A percentile compares a stretch with the other conserved stretches of the same genome.
Conservation (phyloP, 2,797 vertebrate species). For the Siniperca scherzeri region DNA sequence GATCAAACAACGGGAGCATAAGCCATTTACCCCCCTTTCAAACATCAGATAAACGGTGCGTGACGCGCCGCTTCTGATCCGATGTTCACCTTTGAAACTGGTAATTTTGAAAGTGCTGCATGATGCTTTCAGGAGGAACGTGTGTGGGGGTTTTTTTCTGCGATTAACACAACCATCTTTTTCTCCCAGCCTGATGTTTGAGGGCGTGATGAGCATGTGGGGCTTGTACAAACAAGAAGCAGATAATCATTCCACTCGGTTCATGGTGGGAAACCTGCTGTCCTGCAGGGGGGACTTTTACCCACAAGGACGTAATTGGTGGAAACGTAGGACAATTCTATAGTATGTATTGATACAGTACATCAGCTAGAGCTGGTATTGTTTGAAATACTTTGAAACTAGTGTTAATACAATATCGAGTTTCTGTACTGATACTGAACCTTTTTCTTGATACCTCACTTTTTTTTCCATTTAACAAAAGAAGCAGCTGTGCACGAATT, state of each 20-base stretch:
- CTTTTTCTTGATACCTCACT: background rate
- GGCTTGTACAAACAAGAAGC: constrained; percentile 51
- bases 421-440: background rate
- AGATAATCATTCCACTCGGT: constrained; percentile 42
- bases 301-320: background rate
- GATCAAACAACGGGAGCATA: constrained; percentile 10
- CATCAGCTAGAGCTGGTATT: background rate
- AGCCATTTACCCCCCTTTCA: background rate
- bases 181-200: constrained; percentile 1
- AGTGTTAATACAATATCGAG: background rate
- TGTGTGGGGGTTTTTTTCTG: no score
- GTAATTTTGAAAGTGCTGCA: background rate
- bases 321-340: background rate
- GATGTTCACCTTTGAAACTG: constrained; percentile 23
- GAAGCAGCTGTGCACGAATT: background rate
- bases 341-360: background rate
- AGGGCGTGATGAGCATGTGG: constrained; percentile 26
- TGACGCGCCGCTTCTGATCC: constrained; percentile 4
- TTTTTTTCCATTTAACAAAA: background rate
- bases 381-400: background rate
- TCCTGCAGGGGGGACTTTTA: constrained; percentile 3
- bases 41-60: constrained; percentile 1
- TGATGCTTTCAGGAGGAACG: background rate
- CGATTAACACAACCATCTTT: background rate
- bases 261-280: constrained; percentile 24